A percentile compares a stretch with the other conserved stretches of the same genome.
Evolutionary conservation across 2,113 vertebrate species (phyloP).

Genomic region (Eudyptes chrysolophus): DNA sequence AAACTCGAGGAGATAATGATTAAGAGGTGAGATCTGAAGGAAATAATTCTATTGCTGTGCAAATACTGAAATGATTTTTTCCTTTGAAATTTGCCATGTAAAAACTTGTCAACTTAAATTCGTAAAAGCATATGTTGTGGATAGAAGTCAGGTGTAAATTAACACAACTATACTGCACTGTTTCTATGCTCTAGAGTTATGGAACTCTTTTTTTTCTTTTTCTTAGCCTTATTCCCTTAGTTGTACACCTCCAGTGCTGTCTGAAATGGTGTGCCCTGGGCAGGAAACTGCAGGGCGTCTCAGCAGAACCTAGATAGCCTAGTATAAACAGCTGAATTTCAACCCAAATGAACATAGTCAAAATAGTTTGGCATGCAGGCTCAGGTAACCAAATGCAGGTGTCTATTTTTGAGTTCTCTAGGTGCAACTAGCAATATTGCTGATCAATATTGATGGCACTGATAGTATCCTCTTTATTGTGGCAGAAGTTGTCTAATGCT

Average conservation of each 20-base stretch:
- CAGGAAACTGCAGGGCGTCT: background rate
- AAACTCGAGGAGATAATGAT: background rate
- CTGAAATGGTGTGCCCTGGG: background rate
- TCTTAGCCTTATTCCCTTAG: no score
- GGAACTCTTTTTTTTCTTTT: background rate
- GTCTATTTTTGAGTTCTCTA: background rate
- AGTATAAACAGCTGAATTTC: background rate
- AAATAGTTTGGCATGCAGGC: background rate
- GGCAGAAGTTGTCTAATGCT: no score
- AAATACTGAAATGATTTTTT: background rate
- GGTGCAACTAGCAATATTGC: no score
- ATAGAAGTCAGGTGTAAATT: background rate
- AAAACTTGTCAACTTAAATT: background rate
- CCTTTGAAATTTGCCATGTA: background rate
- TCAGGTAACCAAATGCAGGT: background rate
- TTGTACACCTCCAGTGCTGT: background rate
- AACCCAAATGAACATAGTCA: background rate
- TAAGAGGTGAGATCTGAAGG: background rate
- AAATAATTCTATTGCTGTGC: background rate
- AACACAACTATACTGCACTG: background rate
- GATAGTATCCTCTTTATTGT: background rate
- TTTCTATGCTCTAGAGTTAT: background rate
- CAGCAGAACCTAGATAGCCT: background rate
- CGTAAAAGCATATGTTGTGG: background rate
- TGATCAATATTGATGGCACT: no score